Evolutionary conservation across 1,140 invertebrate genomes (phyloP), one percentile per base, ranked within the genome.

Genomic region (Manduca sexta): DNA sequence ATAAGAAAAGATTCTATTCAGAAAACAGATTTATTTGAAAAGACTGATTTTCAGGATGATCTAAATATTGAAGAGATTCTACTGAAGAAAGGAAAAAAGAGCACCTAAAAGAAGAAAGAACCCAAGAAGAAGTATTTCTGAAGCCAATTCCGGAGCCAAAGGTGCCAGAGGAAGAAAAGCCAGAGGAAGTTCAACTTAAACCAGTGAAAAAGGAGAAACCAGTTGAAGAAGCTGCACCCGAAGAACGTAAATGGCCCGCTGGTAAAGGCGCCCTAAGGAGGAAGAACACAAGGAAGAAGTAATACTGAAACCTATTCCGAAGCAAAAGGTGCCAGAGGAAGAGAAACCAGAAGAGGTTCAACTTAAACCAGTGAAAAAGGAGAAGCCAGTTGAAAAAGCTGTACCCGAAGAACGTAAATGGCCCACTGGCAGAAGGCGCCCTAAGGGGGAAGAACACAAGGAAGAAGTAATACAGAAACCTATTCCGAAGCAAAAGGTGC

Each of bases 381-480:
- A n/a, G n/a, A n/a, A n/a, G n/a, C n/a, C n/a, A n/a, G n/a, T n/a
- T n/a, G n/a, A n/a, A n/a, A n/a, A n/a, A n/a, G n/a, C n/a, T n/a
- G n/a, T n/a, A n/a, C n/a, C n/a, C n/a, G n/a, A n/a, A n/a, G n/a
- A n/a, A n/a, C n/a, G n/a, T n/a, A n/a, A n/a, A n/a, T n/a, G n/a
- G n/a, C n/a, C n/a, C n/a, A n/a, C n/a, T n/a, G n/a, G n/a, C n/a
- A n/a, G n/a, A n/a, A n/a, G n/a, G n/a, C n/a, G n/a, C n/a, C n/a
- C n/a, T n/a, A n/a, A n/a, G n/a, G 37, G 21, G 2, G 50, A 56
- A 38, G 35, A 60, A n/a, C 45, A 52, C 14, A 39, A 37, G 3
- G 52, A 55, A 16, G 57, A 55, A 21, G 64, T 64, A 15, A 44
- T 43, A n/a, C 42, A 87, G 1, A 86, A 88, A 56, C 74, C 87